Conservation (phyloP, 2,888 invertebrate genomes). For the Drosophila putrida region DNA sequence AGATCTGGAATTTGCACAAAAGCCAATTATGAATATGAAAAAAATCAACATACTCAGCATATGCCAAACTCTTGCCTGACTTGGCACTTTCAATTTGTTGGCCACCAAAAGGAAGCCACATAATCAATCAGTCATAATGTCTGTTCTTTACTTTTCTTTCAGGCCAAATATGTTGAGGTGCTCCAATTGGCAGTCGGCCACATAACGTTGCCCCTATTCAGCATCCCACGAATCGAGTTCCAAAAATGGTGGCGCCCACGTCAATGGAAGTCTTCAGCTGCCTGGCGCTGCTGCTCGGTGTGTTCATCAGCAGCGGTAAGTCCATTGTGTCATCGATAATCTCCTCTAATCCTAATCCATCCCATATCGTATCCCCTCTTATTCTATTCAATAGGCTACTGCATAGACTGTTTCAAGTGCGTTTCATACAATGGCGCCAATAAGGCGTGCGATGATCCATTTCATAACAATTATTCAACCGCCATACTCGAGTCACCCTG, state of each 20-base stretch:
- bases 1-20: conserved; percentile 49
- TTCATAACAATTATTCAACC: conserved; percentile 95
- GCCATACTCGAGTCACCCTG: conserved; percentile 95
- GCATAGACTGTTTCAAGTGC: conserved; percentile 99
- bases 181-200: conserved; percentile 52
- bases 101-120: conserved; percentile 38
- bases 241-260: conserved; percentile 51
- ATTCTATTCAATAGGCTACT: conserved; percentile 85
- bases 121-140: conserved; percentile 56
- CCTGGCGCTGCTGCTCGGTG: conserved; percentile 58
- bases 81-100: conserved; percentile 53
- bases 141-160: conserved; percentile 36
- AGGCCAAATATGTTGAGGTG: conserved; percentile 51
- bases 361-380: neutral
- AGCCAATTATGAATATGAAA: conserved; percentile 58
- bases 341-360: neutral
- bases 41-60: conserved; percentile 10
- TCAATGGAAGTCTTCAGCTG: conserved; percentile 67
- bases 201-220: conserved; percentile 43
- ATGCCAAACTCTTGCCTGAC: conserved; percentile 33
- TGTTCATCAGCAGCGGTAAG: conserved; percentile 69
- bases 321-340: neutral
- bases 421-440: conserved; percentile 95
- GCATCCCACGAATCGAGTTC: conserved; percentile 22
- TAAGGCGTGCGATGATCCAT: conserved; percentile 96